Evolutionary conservation across 92 coral and sea anemone genomes (phyloP).

Genomic region (Muricea muricata): DNA sequence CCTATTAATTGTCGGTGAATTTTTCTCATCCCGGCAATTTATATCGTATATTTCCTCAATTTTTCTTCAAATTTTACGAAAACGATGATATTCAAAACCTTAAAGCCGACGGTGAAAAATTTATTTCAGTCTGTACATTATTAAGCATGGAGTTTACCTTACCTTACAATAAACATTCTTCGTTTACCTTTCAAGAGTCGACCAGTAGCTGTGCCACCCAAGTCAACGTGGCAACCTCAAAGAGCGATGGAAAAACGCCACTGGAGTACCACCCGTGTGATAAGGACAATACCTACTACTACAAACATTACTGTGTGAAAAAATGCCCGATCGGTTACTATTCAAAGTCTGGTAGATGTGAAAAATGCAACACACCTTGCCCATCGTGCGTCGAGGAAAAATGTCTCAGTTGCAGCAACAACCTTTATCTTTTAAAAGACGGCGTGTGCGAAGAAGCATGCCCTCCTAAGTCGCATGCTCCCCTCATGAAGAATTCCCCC

Average conservation of each 20-base stretch:
- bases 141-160: too few relatives aligned
- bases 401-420: slow-evolving; percentile 6
- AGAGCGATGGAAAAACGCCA: too few relatives aligned
- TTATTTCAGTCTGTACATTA: too few relatives aligned
- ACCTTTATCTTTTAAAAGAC: neutral
- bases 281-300: neutral
- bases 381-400: neutral
- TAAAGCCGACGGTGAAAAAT: too few relatives aligned
- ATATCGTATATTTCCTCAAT: too few relatives aligned
- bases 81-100: too few relatives aligned
- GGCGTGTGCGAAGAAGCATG: neutral
- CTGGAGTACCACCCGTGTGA: neutral
- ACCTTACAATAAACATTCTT: too few relatives aligned
- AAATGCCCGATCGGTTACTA: slow-evolving; percentile 23
- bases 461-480: neutral
- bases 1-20: too few relatives aligned
- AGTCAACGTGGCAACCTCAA: neutral
- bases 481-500: neutral
- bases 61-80: too few relatives aligned
- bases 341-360: neutral
- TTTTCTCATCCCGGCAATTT: too few relatives aligned
- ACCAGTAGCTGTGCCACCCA: neutral
- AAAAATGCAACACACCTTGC: neutral
- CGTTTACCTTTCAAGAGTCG: too few relatives aligned
- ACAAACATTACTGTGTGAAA: neutral